Evolutionary conservation across 2,797 vertebrate species (phyloP).

Genomic region (Catharus ustulatus): DNA sequence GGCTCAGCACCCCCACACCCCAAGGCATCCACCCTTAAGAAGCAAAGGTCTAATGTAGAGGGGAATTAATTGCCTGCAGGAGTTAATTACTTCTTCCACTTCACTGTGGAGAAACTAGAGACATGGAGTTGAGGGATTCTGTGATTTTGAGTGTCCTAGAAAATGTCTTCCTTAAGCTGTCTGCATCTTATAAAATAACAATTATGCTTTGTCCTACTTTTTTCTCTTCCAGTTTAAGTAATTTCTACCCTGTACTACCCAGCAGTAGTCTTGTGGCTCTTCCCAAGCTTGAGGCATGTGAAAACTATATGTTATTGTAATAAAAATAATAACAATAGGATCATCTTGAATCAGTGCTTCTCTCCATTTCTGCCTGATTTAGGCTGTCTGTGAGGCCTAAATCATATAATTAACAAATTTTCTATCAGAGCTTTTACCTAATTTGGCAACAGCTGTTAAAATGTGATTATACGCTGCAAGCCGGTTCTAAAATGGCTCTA

Average conservation of each 20-base stretch:
- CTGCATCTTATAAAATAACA: background rate
- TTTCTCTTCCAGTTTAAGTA: background rate
- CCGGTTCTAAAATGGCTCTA: background rate
- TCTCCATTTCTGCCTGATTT: background rate
- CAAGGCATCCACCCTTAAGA: no score
- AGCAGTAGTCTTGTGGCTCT: background rate
- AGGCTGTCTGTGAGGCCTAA: background rate
- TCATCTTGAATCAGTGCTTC: background rate
- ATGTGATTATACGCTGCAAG: background rate
- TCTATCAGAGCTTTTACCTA: background rate
- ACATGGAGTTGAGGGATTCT: background rate
- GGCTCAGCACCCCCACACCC: background rate
- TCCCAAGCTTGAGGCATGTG: background rate
- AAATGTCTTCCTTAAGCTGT: background rate
- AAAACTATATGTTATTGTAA: background rate
- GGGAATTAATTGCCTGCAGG: background rate
- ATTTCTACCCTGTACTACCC: background rate
- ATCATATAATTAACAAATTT: background rate
- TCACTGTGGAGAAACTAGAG: background rate
- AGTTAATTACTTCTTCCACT: background rate
- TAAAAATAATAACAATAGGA: background rate
- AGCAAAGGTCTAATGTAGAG: rapidly evolving
- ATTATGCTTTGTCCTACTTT: background rate
- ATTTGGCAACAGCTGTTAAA: slow-evolving; percentile 41
- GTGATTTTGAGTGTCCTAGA: background rate